Evolutionary conservation across 2,888 invertebrate genomes (phyloP), one percentile per base, ranked within the genome.

Genomic region (Hetaerina titia): DNA sequence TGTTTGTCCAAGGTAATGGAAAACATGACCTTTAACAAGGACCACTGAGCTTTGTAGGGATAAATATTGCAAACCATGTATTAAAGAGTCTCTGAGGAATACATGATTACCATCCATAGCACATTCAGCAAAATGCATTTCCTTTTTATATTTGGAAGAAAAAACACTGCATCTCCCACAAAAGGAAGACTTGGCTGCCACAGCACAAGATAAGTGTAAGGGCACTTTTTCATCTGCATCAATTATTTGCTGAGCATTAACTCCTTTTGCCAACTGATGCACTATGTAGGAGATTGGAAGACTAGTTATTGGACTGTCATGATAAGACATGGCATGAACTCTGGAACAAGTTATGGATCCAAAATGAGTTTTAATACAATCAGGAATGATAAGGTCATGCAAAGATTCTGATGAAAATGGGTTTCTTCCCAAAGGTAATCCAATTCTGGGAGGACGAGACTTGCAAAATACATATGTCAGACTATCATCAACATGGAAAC

Each of bases 401-500:
- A 87, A 63, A 15, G 25, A 95, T 19, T 69, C 74, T 63, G 60
- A 58, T 45, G 17, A 95, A 95, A 56, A 94, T 25, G 60, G 89
- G 87, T 57, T 87, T 56, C 7, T 15, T 22, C 17, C 94, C 69
- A 22, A 87, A 19, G 87, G 95, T 74, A 94, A 45, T 81, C 56
- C 64, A 57, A 25, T 11, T 89, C 89, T 17, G 31, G 7, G 57
- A 58, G 90, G 31, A 60, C 31, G 58, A 5, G 63, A 64, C 87
- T 87, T 74, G 22, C 45, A 19, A 94, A 58, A 97, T 94, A 96
- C 95, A 95, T 97, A 96, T 57, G 96, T 96, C 7, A 97, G 95
- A 15, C 97, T 96, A 89, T 96, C 96, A 45, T 96, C 94, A 13
- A 96, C 96, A 94, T 96, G 96, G 95, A 97, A 97, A 95, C 96